Conservation (phyloP, 2,797 vertebrate genomes). For the Masticophis lateralis region DNA sequence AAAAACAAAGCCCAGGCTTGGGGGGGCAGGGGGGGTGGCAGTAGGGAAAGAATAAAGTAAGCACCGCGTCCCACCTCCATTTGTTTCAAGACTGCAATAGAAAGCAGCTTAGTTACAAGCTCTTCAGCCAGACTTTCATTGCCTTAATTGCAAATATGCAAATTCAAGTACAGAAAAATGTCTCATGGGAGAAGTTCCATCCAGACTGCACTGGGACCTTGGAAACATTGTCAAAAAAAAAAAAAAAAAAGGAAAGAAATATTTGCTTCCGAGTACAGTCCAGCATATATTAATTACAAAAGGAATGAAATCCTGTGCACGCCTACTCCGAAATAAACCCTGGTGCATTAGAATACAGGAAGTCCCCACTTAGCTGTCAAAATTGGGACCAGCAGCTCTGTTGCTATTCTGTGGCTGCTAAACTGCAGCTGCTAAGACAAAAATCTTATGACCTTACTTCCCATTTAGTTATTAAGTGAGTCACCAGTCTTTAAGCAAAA, state of each 20-base stretch:
- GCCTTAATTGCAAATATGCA: conserved; percentile 19
- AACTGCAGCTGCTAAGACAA: neutral
- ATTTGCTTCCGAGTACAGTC: neutral
- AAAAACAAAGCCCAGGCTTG: neutral
- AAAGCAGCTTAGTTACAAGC: neutral
- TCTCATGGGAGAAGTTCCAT: neutral
- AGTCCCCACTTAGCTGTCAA: neutral
- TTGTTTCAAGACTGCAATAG: neutral
- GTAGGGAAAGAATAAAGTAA: neutral
- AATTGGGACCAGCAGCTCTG: neutral
- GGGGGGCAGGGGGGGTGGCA: neutral
- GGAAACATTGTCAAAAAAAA: neutral
- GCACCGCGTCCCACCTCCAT: neutral
- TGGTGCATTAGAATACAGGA: neutral
- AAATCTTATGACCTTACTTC: neutral
- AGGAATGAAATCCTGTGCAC: neutral
- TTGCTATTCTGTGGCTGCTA: neutral
- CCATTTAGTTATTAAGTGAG: neutral
- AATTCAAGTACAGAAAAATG: neutral
- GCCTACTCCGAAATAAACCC: neutral
- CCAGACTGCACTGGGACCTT: neutral
- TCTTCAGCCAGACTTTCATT: neutral
- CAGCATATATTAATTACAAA: neutral
- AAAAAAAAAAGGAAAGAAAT: neutral
- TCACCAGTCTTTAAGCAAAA: neutral